Conservation (phyloP, 2,888 invertebrate species). For the Rotaria magnacalcarata region DNA sequence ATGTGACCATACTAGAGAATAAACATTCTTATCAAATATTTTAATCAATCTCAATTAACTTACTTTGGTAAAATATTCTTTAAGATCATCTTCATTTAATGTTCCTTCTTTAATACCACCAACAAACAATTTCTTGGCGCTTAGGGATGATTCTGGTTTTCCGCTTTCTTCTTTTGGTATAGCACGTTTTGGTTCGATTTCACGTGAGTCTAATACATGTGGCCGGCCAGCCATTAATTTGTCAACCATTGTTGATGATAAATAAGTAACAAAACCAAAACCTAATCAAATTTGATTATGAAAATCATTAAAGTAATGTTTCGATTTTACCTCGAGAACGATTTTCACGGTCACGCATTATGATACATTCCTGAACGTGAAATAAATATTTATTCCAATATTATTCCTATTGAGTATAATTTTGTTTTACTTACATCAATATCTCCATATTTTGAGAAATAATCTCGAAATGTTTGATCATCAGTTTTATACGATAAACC, state of each 20-base stretch:
- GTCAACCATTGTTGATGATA: constrained; percentile 9
- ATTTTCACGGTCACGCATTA: constrained; percentile 36
- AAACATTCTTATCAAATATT: neutral
- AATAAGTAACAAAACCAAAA: constrained; percentile 30
- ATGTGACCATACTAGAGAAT: constrained; percentile 77
- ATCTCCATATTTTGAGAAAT: constrained; percentile 62
- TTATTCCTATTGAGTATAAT: too few relatives aligned
- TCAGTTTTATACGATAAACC: constrained; percentile 46
- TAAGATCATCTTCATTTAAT: constrained; percentile 8
- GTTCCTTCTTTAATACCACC: constrained; percentile 60
- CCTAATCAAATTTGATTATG: constrained; percentile 58
- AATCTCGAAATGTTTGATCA: constrained; percentile 43
- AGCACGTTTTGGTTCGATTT: constrained; percentile 34
- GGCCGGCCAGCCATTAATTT: constrained; percentile 1
- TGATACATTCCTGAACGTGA: neutral
- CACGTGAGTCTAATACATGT: constrained; percentile 15
- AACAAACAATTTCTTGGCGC: constrained; percentile 67
- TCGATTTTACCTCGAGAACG: neutral
- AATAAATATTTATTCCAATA: neutral
- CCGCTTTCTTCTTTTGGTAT: constrained; percentile 63
- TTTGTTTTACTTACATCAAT: constrained; percentile 59
- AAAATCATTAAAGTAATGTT: neutral
- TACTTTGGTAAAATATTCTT: constrained; percentile 11
- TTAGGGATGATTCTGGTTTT: constrained; percentile 77
- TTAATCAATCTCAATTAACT: neutral